These are phyloP conservation scores for Microcaecilia unicolor DNA, from an alignment of 2,797 vertebrate species.

Conservation along the genomic window DNA sequence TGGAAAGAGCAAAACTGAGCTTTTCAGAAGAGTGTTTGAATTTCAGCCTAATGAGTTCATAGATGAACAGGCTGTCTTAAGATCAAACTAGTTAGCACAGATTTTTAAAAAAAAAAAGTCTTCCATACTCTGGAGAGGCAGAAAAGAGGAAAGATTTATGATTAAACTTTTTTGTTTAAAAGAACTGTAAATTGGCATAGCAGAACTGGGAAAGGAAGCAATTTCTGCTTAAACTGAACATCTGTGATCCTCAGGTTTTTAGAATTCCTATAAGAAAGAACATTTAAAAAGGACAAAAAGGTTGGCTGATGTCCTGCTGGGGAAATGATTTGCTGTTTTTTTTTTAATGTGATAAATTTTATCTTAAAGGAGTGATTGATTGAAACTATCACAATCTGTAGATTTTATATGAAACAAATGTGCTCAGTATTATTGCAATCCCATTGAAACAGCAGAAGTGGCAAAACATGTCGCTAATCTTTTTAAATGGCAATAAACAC, in stretches of 20 bases:
- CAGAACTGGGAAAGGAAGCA: neutral
- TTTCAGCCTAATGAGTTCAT: neutral
- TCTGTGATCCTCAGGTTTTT: neutral
- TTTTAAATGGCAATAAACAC: too few species aligned
- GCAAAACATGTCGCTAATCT: too few species aligned
- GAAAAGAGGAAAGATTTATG: neutral
- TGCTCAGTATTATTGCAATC: neutral
- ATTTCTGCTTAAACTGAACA: neutral
- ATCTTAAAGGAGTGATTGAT: neutral
- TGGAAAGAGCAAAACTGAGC: neutral
- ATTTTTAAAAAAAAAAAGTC: neutral
- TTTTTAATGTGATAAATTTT: too few species aligned
- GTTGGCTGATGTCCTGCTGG: neutral
- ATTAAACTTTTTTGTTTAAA: neutral
- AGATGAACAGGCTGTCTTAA: too few species aligned
- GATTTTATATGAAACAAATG: neutral
- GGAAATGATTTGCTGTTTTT: too few species aligned
- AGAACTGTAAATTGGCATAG: neutral
- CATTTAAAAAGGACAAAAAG: neutral
- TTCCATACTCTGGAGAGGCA: neutral
- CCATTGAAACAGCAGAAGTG: too few species aligned
- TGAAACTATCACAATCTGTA: neutral
- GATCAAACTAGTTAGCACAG: too few species aligned
- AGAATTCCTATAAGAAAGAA: neutral
- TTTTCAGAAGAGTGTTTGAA: rapidly evolving